Evolutionary conservation across 2,797 vertebrate species (phyloP).

Genomic region (Tolypeutes matacus): DNA sequence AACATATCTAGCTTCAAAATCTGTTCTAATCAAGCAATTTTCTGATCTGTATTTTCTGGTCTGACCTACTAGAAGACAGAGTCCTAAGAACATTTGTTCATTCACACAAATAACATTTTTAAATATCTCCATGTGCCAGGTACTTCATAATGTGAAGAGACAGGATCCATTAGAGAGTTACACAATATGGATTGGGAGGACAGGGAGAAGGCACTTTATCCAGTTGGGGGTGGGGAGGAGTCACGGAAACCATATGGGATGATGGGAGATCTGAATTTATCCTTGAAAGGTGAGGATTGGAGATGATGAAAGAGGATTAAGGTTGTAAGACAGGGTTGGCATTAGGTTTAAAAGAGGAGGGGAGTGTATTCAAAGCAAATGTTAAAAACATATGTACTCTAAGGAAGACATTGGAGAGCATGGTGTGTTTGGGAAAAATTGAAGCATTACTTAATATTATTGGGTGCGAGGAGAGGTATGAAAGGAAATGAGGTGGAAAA

Average conservation of each 20-base stretch:
- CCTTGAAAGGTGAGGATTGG: not conserved
- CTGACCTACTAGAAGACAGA: not conserved
- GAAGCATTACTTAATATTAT: not conserved
- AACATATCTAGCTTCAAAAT: not conserved
- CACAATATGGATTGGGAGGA: not conserved
- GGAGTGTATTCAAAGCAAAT: not conserved
- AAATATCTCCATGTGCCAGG: not conserved
- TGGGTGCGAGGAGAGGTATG: not conserved
- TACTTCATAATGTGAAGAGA: not conserved
- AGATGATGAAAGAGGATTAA: not conserved
- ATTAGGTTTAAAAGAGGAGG: not conserved
- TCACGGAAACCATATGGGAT: not conserved
- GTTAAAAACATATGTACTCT: not conserved
- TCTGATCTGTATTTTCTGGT: not conserved
- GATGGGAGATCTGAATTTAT: not conserved
- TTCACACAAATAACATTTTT: not conserved
- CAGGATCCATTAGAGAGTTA: not conserved
- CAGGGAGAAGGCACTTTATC: not conserved
- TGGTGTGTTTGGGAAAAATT: not conserved
- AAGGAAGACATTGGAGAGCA: not conserved
- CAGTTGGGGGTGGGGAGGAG: not conserved
- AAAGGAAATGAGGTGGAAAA: slow-evolving; percentile 18
- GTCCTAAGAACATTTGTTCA: not conserved
- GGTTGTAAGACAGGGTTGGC: not conserved
- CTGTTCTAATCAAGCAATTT: not conserved